Base-by-base conservation (phyloP, 2,113 vertebrate species). In the Mormoops blainvillei region DNA sequence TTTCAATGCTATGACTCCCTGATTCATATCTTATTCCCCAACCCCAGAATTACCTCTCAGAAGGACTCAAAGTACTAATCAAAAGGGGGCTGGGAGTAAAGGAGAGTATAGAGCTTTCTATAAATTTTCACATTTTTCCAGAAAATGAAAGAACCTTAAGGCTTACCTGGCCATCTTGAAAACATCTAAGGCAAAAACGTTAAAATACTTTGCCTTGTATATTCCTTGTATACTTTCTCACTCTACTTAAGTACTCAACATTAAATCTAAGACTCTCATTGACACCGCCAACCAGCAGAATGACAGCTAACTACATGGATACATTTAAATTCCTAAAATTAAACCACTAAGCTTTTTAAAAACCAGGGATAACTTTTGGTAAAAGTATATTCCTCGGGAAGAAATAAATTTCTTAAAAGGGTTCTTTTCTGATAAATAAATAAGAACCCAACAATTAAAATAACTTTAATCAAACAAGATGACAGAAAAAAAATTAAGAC, bases 1-100 rank as follows among this genome's bases (percentile, higher is more conserved):
- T 96, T 96, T 96, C 73, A 95, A 94, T 56, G 96, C 95, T 91
- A 92, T 91, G 91, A 96, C 89, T 97, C 92, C 93, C 97, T 97
- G 95, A 91, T 89, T 97, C 74, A 96, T 36, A 50, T 93, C 65
- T 88, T 91, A 93, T 73, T 81, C n/a, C 97, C 94, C 95, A 95
- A 92, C 50, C 91, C 94, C 94, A 90, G 56, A 95, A 84, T 80
- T 77, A 74, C 43, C 71, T 90, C 96, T 95, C 26, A 96, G n/a
- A 77, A 2, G 73, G 68, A 91, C 31, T 96, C 48, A 87, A 94
- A 91, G 33, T 74, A 90, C 8, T 78, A 89, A 83, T 89, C 54
- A 45, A 91, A 56, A 92, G 24, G 48, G 13, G 26, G 43, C 3
- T 48, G 22, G 54, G 20, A 26, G 43, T 67, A 5, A 28, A 8